A percentile compares a stretch with the other conserved stretches of the same genome.
Conservation (phyloP, 2,888 invertebrate genomes). For the Drosophila atroscutellata region DNA sequence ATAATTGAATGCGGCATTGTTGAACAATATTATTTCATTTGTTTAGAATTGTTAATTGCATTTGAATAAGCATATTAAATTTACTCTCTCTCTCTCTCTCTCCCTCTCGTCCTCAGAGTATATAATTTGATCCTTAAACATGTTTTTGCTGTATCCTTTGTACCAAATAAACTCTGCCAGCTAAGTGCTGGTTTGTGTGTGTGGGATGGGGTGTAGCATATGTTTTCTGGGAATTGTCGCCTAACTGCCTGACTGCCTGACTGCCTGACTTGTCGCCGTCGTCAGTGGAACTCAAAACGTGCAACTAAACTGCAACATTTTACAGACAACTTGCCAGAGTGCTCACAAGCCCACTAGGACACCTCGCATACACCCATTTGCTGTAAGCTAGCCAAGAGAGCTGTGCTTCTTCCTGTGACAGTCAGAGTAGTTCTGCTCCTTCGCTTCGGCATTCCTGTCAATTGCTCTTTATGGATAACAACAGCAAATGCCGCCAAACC, state of each 20-base stretch:
- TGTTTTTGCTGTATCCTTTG: not conserved
- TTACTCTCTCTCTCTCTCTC: not conserved
- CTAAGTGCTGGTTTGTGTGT: not conserved
- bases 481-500: not conserved
- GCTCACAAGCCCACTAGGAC: slow-evolving; percentile 19
- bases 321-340: slow-evolving; percentile 49
- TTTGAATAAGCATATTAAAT: not conserved
- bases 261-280: slow-evolving; percentile 22
- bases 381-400: slow-evolving; percentile 31
- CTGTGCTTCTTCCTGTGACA: slow-evolving; percentile 20
- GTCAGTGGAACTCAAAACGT: slow-evolving; percentile 67
- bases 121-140: not conserved
- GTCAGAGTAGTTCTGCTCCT: slow-evolving; percentile 8
- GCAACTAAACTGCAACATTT: slow-evolving; percentile 63
- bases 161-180: not conserved
- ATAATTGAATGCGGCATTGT: not conserved
- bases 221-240: slow-evolving; percentile 29
- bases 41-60: not conserved
- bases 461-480: slow-evolving; percentile 30
- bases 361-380: not conserved
- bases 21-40: not conserved
- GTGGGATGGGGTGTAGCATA: not conserved
- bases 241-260: slow-evolving; percentile 7
- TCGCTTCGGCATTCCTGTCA: slow-evolving; percentile 12
- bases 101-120: not conserved